phyloP scores from a whole-genome alignment of 2,113 vertebrate species.

The Emydocephalus ijimae region DNA sequence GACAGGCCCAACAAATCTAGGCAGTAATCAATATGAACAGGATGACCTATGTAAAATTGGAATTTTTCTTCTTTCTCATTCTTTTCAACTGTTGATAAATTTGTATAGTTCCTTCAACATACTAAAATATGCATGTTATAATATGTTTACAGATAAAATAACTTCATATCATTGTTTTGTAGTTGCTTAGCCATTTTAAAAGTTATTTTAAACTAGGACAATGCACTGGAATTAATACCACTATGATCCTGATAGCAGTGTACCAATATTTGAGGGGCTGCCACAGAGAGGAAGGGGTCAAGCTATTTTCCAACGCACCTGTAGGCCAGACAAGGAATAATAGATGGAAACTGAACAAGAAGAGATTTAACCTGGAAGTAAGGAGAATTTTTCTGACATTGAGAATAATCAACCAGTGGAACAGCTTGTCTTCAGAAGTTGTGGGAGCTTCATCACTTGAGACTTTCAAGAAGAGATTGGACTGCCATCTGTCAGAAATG shows the following conservation, averaged over 20 bases:
- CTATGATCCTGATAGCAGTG: neutral
- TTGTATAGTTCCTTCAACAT: neutral
- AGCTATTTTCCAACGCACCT: too few relatives aligned
- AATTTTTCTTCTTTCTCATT: neutral
- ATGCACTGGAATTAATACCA: neutral
- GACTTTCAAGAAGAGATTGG: too few relatives aligned
- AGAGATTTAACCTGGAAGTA: too few relatives aligned
- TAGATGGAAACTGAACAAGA: too few relatives aligned
- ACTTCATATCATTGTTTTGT: neutral
- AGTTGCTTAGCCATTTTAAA: neutral
- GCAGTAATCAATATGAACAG: neutral
- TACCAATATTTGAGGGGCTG: too few relatives aligned
- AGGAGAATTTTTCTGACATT: too few relatives aligned
- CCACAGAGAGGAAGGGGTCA: too few relatives aligned
- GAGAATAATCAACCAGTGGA: too few relatives aligned
- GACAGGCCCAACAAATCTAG: neutral
- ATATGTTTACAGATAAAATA: neutral
- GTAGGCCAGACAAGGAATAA: too few relatives aligned
- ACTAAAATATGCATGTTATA: neutral
- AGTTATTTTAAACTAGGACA: rapidly evolving
- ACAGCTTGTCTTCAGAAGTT: too few relatives aligned
- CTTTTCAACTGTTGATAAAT: neutral
- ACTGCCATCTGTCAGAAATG: too few relatives aligned
- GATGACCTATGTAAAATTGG: neutral
- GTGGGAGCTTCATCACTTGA: too few relatives aligned